These are phyloP conservation scores for Maconellicoccus hirsutus DNA, from an alignment of 1,140 invertebrate species.

Conservation along the genomic window DNA sequence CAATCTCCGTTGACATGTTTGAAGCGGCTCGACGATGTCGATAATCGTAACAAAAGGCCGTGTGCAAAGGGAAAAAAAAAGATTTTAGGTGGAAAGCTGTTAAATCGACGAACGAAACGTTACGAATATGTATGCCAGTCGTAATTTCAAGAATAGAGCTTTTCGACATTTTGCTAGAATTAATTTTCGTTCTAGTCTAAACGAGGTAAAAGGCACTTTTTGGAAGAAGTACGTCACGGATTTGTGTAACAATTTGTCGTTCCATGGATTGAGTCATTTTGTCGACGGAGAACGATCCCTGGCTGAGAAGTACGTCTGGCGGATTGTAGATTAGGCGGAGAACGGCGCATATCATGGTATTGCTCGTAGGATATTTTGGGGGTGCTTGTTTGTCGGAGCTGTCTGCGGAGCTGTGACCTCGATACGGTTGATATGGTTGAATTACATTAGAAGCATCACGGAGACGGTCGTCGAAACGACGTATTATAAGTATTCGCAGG, in stretches of 20 bases:
- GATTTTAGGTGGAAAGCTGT: too few relatives aligned
- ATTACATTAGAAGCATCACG: conserved; percentile 26
- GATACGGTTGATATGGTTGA: conserved; percentile 23
- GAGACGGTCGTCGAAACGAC: conserved; percentile 32
- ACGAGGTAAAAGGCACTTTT: neutral
- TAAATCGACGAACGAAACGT: neutral
- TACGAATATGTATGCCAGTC: neutral
- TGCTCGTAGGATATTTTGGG: conserved; percentile 24
- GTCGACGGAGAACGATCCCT: conserved; percentile 1
- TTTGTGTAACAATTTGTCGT: conserved; percentile 25
- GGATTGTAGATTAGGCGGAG: too few relatives aligned
- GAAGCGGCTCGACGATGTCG: too few relatives aligned
- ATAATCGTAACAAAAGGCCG: too few relatives aligned
- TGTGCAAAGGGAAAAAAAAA: too few relatives aligned
- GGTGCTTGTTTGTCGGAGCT: conserved; percentile 25
- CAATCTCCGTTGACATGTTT: too few relatives aligned
- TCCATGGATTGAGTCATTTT: conserved; percentile 26
- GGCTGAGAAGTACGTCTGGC: conserved; percentile 24
- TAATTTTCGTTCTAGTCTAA: neutral
- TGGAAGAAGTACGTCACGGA: conserved; percentile 25
- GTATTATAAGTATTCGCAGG: conserved; percentile 29
- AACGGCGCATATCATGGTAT: neutral
- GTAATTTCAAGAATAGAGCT: neutral
- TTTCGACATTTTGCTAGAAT: neutral
- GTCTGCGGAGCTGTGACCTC: conserved; percentile 22